These are phyloP conservation scores for Drosophila sproati DNA, from an alignment of 1,140 invertebrate species.

Conservation along the genomic window DNA sequence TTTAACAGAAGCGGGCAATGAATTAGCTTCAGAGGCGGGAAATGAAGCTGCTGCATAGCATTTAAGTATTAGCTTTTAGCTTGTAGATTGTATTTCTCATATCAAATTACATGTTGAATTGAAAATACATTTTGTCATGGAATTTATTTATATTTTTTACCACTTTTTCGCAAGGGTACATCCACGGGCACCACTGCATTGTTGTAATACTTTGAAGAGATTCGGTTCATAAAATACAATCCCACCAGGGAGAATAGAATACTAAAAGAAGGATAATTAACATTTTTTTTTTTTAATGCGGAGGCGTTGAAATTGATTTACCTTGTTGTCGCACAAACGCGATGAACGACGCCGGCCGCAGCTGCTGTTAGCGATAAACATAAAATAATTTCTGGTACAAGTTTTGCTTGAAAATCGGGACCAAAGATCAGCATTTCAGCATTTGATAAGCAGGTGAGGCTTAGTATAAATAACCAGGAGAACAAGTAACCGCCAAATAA, in stretches of 20 bases:
- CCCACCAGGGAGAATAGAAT: constrained; percentile 77
- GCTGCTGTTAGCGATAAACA: constrained; percentile 68
- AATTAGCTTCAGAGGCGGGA: constrained; percentile 50
- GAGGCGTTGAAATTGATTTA: constrained; percentile 23
- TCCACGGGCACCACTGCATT: constrained; percentile 47
- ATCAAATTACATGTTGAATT: neutral
- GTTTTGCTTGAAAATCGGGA: constrained; percentile 78
- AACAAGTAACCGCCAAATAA: constrained; percentile 77
- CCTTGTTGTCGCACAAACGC: constrained; percentile 83
- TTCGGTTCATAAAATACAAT: constrained; percentile 79
- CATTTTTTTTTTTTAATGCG: neutral
- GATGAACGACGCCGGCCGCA: constrained; percentile 78
- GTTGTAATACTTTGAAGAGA: constrained; percentile 78
- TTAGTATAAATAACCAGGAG: constrained; percentile 72
- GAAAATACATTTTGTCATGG: neutral
- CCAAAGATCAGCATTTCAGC: constrained; percentile 77
- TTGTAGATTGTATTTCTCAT: constrained; percentile 9
- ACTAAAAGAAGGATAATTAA: constrained; percentile 36
- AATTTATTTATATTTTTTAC: constrained; percentile 65
- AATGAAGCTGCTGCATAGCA: constrained; percentile 26
- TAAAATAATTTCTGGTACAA: constrained; percentile 81
- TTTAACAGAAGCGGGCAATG: constrained; percentile 44
- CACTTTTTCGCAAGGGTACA: constrained; percentile 46
- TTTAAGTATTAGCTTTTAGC: neutral
- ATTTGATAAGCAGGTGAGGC: constrained; percentile 79